These are phyloP conservation scores for Bombus vancouverensis DNA, from an alignment of 1,140 invertebrate genomes.

Conservation along the genomic window DNA sequence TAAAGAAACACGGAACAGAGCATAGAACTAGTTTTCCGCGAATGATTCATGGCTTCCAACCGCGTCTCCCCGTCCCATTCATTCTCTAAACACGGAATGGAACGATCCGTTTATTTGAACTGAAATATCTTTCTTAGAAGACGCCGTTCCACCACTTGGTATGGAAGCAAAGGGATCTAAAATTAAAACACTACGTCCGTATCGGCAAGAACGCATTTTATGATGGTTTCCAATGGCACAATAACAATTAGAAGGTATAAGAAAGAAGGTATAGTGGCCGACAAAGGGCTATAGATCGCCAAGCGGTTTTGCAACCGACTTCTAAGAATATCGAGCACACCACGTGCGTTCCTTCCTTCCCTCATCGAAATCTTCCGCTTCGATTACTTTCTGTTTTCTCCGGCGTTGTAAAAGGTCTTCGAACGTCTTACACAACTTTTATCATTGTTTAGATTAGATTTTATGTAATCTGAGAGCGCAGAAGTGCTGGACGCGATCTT, in stretches of 20 bases:
- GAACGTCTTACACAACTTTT: neutral
- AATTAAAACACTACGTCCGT: neutral
- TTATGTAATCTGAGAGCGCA: neutral
- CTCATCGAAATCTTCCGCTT: neutral
- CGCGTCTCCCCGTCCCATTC: neutral
- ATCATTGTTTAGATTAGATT: neutral
- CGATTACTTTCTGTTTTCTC: neutral
- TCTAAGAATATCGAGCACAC: constrained; percentile 17
- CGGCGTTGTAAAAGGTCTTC: neutral
- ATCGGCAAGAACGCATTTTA: neutral
- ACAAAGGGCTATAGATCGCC: constrained; percentile 3
- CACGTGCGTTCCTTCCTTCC: neutral
- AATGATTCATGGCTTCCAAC: neutral
- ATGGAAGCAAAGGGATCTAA: neutral
- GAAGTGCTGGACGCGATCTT: too few relatives aligned
- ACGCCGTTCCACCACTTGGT: neutral
- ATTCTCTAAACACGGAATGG: too few relatives aligned
- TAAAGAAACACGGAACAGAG: neutral
- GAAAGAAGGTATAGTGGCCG: neutral
- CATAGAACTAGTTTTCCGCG: neutral
- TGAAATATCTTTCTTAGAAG: neutral
- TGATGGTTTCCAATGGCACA: neutral
- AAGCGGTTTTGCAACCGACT: constrained; percentile 5
- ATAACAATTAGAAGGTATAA: neutral
- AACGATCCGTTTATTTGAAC: neutral